phyloP scores from a whole-genome alignment of 2,888 invertebrate genomes.

The Nowickia ferox region DNA sequence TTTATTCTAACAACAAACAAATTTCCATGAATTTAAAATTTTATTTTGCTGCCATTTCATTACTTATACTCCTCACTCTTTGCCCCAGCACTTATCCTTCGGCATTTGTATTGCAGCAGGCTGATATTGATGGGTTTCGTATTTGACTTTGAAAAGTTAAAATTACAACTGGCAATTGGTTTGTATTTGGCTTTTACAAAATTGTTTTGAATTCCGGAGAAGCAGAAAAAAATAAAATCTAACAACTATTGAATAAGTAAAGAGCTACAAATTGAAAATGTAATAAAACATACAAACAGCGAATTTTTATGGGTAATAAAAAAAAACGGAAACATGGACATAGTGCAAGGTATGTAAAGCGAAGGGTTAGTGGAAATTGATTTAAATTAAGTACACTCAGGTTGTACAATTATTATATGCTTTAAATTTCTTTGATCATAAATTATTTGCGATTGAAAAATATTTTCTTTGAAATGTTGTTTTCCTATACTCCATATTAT shows the following conservation, averaged over 20 bases:
- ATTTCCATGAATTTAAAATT: constrained; percentile 61
- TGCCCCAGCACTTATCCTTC: not conserved
- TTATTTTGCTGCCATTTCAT: not conserved
- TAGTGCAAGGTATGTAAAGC: no score
- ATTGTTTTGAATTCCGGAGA: constrained; percentile 30
- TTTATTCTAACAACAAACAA: constrained; percentile 45
- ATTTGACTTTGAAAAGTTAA: constrained; percentile 53
- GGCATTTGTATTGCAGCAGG: not conserved
- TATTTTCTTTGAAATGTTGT: no score
- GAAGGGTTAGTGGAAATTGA: no score
- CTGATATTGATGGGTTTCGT: constrained; percentile 56
- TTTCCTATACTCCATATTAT: no score
- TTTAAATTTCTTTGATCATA: no score
- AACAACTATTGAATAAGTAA: constrained; percentile 66
- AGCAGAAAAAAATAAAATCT: constrained; percentile 49
- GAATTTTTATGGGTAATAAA: not conserved
- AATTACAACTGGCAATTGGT: constrained; percentile 44
- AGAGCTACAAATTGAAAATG: constrained; percentile 46
- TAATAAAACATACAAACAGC: not conserved
- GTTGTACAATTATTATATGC: no score
- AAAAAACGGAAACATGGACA: not conserved
- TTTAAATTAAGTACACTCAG: no score
- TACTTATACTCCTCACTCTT: no score
- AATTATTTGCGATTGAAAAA: no score
- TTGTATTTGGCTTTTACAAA: not conserved